Evolutionary conservation across 1,140 invertebrate species (phyloP), one percentile per base, ranked within the genome.

Genomic region (Plectus sambesii): DNA sequence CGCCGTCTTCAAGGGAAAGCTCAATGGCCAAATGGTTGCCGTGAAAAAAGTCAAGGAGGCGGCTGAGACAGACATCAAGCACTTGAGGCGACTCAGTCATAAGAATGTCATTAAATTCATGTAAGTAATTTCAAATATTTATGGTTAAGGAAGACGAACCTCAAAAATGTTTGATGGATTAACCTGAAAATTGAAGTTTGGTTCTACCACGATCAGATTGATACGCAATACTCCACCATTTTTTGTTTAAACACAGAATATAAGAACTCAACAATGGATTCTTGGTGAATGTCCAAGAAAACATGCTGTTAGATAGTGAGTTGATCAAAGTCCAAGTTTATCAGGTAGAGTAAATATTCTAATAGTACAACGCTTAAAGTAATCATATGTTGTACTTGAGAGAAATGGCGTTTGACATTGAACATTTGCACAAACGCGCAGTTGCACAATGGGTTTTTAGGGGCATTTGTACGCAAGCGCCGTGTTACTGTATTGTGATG

Each of bases 401-500:
- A n/a, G 6, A 35, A 35, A 15, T 33, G 9, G 40, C 6, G 12
- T 15, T 5, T 20, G 5, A 17, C 46, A 5, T n/a, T 20, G 22
- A 6, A 15, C 15, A n/a, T n/a, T n/a, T n/a, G n/a, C n/a, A n/a
- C n/a, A 20, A 47, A 46, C 9, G 44, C 40, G 8, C 41, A 42
- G 20, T 47, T n/a, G 20, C 27, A 12, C 17, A 25, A 19, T 49
- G 33, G 15, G 2, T 45, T 75, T 74, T 30, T 72, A 83, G 83
- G 63, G 92, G 88, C 35, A 83, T 93, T 4, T 93, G 87, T 67
- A 90, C 84, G 0, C 81, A 88, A 66, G 78, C 85, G n/a, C 88
- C 87, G 2, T 84, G 82, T 62, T 93, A 83, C 68, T 93, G 88
- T 70, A 86, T 98, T 58, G 81, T 97, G 17, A 98, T 98, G 92